Percentiles rank a stretch among this genome's conserved stretches.
These are phyloP conservation scores for Jacana jacana DNA, from an alignment of 2,113 vertebrate species.

Conservation along the genomic window DNA sequence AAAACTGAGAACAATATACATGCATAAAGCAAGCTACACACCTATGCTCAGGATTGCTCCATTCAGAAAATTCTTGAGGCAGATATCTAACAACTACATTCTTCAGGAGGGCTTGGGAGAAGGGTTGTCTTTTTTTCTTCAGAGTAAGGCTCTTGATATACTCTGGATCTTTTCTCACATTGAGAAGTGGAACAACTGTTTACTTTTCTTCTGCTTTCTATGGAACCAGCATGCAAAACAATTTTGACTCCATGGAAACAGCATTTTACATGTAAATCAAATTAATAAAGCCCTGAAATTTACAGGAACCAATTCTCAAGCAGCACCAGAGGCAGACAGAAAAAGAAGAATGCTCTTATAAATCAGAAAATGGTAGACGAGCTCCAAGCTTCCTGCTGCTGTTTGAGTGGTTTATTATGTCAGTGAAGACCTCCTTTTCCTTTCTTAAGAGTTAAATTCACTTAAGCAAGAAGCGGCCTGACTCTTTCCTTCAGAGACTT, in stretches of 20 bases:
- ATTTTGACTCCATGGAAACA: slow-evolving; percentile 35
- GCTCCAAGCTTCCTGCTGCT: background rate
- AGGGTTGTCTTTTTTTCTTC: background rate
- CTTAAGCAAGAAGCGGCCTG: background rate
- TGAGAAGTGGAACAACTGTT: background rate
- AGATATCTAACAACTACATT: background rate
- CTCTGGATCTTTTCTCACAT: background rate
- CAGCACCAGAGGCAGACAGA: background rate
- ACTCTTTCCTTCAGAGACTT: background rate
- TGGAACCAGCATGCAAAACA: background rate
- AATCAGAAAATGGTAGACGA: background rate
- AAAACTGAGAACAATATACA: background rate
- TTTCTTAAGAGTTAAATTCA: background rate
- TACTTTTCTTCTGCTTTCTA: background rate
- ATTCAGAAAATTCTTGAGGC: background rate
- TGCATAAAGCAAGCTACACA: background rate
- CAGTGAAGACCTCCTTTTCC: background rate
- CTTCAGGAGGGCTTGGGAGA: background rate
- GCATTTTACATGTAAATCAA: background rate
- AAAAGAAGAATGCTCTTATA: background rate
- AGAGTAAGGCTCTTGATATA: background rate
- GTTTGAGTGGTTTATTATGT: background rate
- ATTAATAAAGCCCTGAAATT: slow-evolving; percentile 2
- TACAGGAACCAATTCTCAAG: background rate
- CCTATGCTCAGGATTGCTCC: background rate